Evolutionary conservation across 2,113 vertebrate genomes (phyloP), one percentile per base, ranked within the genome.

Genomic region (Nannospalax galili): DNA sequence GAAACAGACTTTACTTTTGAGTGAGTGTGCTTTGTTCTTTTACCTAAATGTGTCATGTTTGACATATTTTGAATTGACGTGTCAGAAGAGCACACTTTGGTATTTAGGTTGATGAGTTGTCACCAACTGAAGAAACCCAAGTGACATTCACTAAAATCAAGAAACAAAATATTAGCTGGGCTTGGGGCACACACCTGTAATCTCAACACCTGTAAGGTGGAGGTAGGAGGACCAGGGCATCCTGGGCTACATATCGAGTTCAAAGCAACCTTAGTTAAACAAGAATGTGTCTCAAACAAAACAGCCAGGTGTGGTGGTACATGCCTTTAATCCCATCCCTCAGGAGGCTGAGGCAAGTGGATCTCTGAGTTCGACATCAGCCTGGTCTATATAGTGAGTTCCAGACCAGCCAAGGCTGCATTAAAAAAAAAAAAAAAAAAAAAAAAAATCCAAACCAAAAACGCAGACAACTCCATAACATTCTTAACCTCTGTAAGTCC

Each of bases 1-100:
- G 88, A 86, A 79, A 79, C 64, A 52, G 67, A 86, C 60, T 92
- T 95, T 92, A 75, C 81, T 93, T 96, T 62, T 89, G 92, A 89
- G 56, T 75, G 28, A n/a, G 32, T 48, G 19, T 24, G 12, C n/a
- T 69, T 73, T 75, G 58, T 88, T 64, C 60, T 56, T 78, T 79
- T 84, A 84, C 84, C 45, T 90, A 81, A 93, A 90, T 92, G 65
- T 97, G 85, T 95, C 89, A 88, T 42, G 17, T 60, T 69, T 80
- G 62, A 78, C 85, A 69, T 85, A 48, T 81, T 93, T 95, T 91
- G 72, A 93, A 77, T 0, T 75, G 65, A 80, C 24, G 26, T 88
- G 62, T 70, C 45, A 90, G 58, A 90, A 79, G 74, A 95, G 48
- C 81, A 86, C 22, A 67, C n/a, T 16, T 42, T 42, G 1, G 48